Base-by-base conservation (phyloP, 2,888 invertebrate species). In the Fragum fragum region DNA sequence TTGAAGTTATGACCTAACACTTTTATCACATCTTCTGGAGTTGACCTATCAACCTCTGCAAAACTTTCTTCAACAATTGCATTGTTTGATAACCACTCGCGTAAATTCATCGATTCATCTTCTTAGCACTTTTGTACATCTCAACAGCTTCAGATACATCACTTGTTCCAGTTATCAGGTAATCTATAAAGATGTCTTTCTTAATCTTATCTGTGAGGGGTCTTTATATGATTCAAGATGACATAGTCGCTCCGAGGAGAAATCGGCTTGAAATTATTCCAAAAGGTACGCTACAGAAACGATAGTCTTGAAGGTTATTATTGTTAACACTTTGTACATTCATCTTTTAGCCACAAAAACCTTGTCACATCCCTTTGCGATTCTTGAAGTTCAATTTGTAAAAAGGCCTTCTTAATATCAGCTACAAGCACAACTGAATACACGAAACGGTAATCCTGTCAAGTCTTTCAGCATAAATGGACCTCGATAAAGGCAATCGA, bases 271-370 rank as follows among this genome's bases (percentile, higher is more conserved):
- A n/a, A 77, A 32, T 73, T 1, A 77, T 28, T 16, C 76, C 73
- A 73, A 81, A 73, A 16, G 80, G 80, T 21, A 75, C 80, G 21
- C 76, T 26, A 61, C 73, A 71, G 55, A 77, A 77, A 3, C 81
- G 53, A 59, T 66, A 71, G 32, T 59, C 73, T 32, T 81, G 74
- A 6, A 77, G 53, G 39, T 77, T 47, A 1, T 23, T 36, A 26
- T 28, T 53, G 32, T 47, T 70, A 18, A 57, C 47, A 3, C 18
- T 52, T 47, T 14, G 39, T 69, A 9, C 72, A 29, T 47, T 21
- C 55, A 39, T 84, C 69, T 32, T 79, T 81, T 5, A 84, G 42
- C 84, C 79, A 81, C 7, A 52, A n/a, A n/a, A 83, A 80, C 36
- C 77, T 16, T 14, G 83, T 80, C 3, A 72, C 75, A 71, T 83